Evolutionary conservation across 2,113 vertebrate species (phyloP), one percentile per base, ranked within the genome.

Genomic region (Notarius lentiginosus): DNA sequence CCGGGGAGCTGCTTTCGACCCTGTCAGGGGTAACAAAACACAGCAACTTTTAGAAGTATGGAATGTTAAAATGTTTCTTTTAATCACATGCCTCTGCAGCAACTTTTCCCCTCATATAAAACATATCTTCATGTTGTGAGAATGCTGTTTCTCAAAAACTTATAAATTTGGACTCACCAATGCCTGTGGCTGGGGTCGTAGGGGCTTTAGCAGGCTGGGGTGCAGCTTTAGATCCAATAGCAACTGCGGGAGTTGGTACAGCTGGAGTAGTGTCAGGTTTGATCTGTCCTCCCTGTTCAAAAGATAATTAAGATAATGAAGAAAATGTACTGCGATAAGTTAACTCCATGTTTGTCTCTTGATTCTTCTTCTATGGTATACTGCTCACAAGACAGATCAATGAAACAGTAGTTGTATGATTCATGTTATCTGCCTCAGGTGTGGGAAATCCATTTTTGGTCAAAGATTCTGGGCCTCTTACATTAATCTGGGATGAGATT

Each of bases 191-290:
- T 66, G 94, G 94, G 2, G 95, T 94, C 86, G 95, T 95, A 1
- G 95, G 92, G 0, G 89, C 93, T 95, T 96, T 97, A 70, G 93
- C 95, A 4, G 96, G 94, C 86, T 95, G 96, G 90, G 95, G 95
- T 87, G 94, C 90, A 79, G 95, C 94, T 95, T 97, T 98, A 10
- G 94, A 91, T 88, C 95, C 91, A 55, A 89, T 87, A 18, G 91
- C 73, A 92, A 94, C 92, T 0, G 92, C 49, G 18, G 96, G 94
- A 2, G 90, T 91, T 68, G 96, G 75, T 49, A 90, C 49, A 68
- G 95, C 95, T 0, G 94, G 92, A 0, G 66, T 84, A 27, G 94
- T 92, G 76, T 98, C 97, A 0, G 91, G 91, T 93, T 97, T 98
- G 5, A 92, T 89, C 97, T 98, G 93, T 75, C 55, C 20, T 76